Evolutionary conservation across 2,113 vertebrate species (phyloP).

Genomic region (Ammodytes marinus): DNA sequence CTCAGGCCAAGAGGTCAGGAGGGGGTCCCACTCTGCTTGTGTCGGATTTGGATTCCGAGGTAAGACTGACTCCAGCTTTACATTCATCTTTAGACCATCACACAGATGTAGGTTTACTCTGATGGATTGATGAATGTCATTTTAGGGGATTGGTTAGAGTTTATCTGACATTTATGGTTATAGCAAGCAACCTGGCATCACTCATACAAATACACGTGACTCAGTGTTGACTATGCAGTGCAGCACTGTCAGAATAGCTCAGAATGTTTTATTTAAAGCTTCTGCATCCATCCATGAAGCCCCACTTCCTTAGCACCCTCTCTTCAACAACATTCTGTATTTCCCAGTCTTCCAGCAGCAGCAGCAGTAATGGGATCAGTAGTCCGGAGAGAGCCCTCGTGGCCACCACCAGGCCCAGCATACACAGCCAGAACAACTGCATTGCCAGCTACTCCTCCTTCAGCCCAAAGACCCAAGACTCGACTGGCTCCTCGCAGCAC

Average conservation of each 20-base stretch:
- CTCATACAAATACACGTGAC: conserved; percentile 6
- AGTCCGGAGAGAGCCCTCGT: conserved; percentile 78
- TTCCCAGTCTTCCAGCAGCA: conserved; percentile 85
- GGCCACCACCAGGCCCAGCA: conserved; percentile 65
- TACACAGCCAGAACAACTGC: conserved; percentile 74
- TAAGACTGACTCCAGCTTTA: conserved; percentile 63
- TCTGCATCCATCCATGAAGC: conserved; percentile 18
- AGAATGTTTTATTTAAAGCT: conserved; percentile 45
- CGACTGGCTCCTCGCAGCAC: conserved; percentile 67
- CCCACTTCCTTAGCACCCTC: not conserved
- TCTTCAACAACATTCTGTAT: conserved; percentile 29
- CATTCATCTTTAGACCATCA: not conserved
- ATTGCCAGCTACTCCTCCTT: conserved; percentile 65
- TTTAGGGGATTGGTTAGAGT: too few species aligned
- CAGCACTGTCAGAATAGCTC: conserved; percentile 9
- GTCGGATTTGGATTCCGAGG: conserved; percentile 93
- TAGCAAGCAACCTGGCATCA: not conserved
- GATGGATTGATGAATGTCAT: not conserved
- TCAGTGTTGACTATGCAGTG: conserved; percentile 10
- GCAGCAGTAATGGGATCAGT: conserved; percentile 83
- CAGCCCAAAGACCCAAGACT: conserved; percentile 74
- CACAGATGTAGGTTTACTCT: not conserved
- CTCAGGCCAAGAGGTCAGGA: conserved; percentile 90
- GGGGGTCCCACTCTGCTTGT: conserved; percentile 86
- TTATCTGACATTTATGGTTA: conserved; percentile 1